Evolutionary conservation across 2,888 invertebrate genomes (phyloP).

Genomic region (Folsomia candida): DNA sequence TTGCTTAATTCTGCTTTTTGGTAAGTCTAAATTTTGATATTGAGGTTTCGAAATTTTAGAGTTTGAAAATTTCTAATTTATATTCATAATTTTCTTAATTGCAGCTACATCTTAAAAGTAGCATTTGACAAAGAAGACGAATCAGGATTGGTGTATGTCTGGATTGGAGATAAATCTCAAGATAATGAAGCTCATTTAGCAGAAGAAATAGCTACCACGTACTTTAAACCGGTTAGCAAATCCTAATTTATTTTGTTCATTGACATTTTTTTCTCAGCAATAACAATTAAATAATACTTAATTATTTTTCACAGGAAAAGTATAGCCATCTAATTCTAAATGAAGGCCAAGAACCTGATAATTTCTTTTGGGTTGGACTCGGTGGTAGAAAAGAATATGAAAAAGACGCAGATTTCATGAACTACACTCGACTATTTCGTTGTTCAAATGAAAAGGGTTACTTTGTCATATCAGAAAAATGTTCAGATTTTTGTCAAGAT

Average conservation of each 20-base stretch:
- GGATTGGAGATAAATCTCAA: slow-evolving; percentile 84
- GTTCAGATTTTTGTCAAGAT: slow-evolving; percentile 97
- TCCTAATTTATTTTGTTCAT: background rate
- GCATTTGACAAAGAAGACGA: slow-evolving; percentile 59
- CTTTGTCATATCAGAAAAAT: slow-evolving; percentile 98
- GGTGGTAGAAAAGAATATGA: slow-evolving; percentile 89
- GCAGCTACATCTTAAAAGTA: slow-evolving; percentile 37
- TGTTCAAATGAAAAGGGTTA: slow-evolving; percentile 99
- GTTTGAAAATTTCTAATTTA: background rate
- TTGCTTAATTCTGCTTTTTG: slow-evolving; percentile 92
- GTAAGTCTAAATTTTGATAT: slow-evolving; percentile 58
- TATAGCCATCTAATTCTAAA: slow-evolving; percentile 69
- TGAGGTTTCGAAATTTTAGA: background rate
- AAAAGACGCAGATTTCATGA: slow-evolving; percentile 83
- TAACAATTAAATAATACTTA: no score
- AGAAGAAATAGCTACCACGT: slow-evolving; percentile 76
- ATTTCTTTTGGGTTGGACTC: slow-evolving; percentile 97
- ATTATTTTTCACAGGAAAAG: slow-evolving; percentile 36
- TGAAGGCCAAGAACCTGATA: slow-evolving; percentile 95
- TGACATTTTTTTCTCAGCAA: background rate
- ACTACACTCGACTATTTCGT: slow-evolving; percentile 87
- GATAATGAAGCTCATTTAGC: slow-evolving; percentile 80
- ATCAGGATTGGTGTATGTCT: slow-evolving; percentile 89
- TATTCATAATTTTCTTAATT: slow-evolving; percentile 30
- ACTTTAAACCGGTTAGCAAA: slow-evolving; percentile 58